Evolutionary conservation across 1,140 invertebrate genomes (phyloP), one percentile per base, ranked within the genome.

Genomic region (Chrysomallon squamiferum): DNA sequence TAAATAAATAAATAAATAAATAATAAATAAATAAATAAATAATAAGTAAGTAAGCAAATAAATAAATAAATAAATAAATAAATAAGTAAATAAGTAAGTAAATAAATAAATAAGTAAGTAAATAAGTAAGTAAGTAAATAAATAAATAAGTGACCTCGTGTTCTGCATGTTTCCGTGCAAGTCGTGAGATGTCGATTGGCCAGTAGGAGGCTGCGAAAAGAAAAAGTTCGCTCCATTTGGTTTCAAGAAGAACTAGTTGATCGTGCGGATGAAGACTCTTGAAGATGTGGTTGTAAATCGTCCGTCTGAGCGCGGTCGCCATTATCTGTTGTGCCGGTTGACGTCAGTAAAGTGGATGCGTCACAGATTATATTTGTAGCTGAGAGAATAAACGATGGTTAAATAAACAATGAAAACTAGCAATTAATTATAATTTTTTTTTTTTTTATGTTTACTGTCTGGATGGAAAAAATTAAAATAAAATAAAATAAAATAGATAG

Each of bases 221-320:
- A 62, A 90, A 90, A 30, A 89, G 83, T 52, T 88, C 87, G 29
- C 86, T 81, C 89, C 90, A 90, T n/a, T 86, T 86, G 41, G 84
- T 81, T 54, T 84, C 84, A 0, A 91, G 73, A 50, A 90, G 88
- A 18, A 77, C 69, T 62, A 89, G 87, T 70, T 90, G 89, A 35
- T 94, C 93, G 52, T 87, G 84, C 35, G 87, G 87, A 0, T 90
- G 89, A n/a, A 94, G 81, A 81, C 92, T 90, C 35, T 90, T 76
- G 77, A 93, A 93, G 0, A 91, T 90, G 0, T 91, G 89, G 49
- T 94, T 91, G 59, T 89, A 90, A 69, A 90, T 88, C 0, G 92
- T 89, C 91, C 93, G 93, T 77, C 92, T 91, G 4, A 95, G 89
- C 0, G 90, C 88, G 1, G 92, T 81, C 74, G 92, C 91, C 9